These are phyloP conservation scores for Steatocranus sp. DNA, from an alignment of 2,797 vertebrate species.

Conservation along the genomic window DNA sequence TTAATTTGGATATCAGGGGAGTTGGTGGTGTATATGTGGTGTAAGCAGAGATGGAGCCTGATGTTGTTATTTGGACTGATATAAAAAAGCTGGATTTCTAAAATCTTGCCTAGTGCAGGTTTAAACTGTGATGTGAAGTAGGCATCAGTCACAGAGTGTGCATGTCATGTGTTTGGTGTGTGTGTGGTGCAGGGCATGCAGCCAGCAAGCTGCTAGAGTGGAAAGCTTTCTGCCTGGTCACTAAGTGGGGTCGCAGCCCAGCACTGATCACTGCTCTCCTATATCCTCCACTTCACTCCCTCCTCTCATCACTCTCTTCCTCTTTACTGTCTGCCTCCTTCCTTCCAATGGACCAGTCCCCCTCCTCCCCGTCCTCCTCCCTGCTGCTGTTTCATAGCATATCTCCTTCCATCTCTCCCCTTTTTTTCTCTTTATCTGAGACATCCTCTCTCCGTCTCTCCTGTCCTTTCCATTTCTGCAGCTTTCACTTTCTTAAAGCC, in stretches of 20 bases:
- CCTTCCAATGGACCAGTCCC: background rate
- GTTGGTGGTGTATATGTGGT: background rate
- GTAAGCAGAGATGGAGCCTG: background rate
- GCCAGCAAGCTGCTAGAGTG: constrained; percentile 27
- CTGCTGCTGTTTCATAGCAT: background rate
- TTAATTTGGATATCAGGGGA: background rate
- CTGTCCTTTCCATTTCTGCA: constrained; percentile 30
- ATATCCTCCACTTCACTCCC: constrained; percentile 5
- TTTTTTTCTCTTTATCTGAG: constrained; percentile 23
- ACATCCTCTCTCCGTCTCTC: background rate
- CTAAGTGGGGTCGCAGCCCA: constrained; percentile 43
- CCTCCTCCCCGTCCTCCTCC: background rate
- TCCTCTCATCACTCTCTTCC: background rate
- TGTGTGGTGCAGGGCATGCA: background rate
- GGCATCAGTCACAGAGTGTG: background rate
- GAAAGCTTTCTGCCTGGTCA: constrained; percentile 46
- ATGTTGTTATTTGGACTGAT: constrained; percentile 15
- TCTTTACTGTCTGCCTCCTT: background rate
- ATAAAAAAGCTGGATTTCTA: background rate
- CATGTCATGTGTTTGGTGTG: background rate
- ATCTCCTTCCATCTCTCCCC: background rate
- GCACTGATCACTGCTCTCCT: constrained; percentile 35
- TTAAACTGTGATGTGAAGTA: background rate
- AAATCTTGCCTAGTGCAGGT: background rate
- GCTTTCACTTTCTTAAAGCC: constrained; percentile 26